Percentiles rank a stretch among this genome's conserved stretches.
Conservation (phyloP, 2,113 vertebrate species). For the Neogobius melanostomus region DNA sequence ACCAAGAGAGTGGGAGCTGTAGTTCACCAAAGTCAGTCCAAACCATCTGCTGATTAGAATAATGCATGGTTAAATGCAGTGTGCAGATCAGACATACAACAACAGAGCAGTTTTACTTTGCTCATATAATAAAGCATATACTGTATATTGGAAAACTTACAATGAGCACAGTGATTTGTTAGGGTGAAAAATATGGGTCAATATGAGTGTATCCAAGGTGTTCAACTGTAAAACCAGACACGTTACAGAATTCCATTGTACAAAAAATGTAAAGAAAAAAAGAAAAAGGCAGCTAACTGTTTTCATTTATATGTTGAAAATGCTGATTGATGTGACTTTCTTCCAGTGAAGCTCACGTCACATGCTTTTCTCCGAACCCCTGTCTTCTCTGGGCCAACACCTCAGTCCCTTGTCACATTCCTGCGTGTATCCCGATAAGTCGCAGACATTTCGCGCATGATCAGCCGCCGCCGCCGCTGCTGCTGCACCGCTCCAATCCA, state of each 20-base stretch:
- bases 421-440: slow-evolving; percentile 59
- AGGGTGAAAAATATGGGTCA: too few relatives aligned
- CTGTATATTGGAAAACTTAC: neutral
- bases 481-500: slow-evolving; percentile 15
- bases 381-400: slow-evolving; percentile 43
- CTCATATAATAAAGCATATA: neutral
- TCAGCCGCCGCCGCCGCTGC: neutral
- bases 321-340: neutral
- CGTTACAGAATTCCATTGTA: too few relatives aligned
- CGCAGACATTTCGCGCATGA: slow-evolving; percentile 51
- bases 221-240: too few relatives aligned
- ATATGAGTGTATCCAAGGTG: too few relatives aligned
- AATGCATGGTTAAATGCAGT: too few relatives aligned
- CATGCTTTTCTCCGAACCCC: slow-evolving; percentile 15
- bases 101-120: neutral
- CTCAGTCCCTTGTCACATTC: slow-evolving; percentile 59
- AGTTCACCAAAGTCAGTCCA: too few relatives aligned
- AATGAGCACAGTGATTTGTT: too few relatives aligned
- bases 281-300: too few relatives aligned
- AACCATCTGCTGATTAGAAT: too few relatives aligned
- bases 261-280: too few relatives aligned
- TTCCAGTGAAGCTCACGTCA: slow-evolving; percentile 4
- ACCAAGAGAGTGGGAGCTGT: too few relatives aligned
- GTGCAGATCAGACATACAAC: neutral
- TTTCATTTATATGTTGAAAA: neutral